Base-by-base conservation (phyloP, 2,888 invertebrate genomes). In the Pristionchus entomophagus region DNA sequence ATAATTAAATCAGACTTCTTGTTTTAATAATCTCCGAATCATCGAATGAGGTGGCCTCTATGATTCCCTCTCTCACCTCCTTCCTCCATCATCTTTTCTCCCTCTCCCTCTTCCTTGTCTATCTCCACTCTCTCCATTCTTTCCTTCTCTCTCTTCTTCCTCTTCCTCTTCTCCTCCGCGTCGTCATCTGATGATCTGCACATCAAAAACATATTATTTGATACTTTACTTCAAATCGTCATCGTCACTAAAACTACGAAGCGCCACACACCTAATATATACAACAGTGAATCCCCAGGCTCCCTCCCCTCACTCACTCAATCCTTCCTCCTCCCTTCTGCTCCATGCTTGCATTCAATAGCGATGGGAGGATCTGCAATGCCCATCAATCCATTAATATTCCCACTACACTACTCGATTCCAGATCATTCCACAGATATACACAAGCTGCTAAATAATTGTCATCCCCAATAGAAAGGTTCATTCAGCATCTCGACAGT, bases 281-380 rank as follows among this genome's bases (percentile, higher is more conserved):
- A 45, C 14, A 10, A 6, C 14, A 45, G 45, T 45, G 45, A 32
- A 6, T 32, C 10, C 62, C 0, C 59, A n/a, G n/a, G n/a, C 29
- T 1, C 26, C 12, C 3, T 32, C 62, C 32, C 32, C 65, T 35
- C 19, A 65, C 65, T 65, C 65, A 32, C 65, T 65, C 35, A 32
- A 32, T 65, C 65, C 35, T 65, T 65, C 73, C 73, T 45, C 73
- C 73, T 73, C 73, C 73, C 26, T 22, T 45, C 73, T 73, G 73
- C 3, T 73, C 73, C 73, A 73, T 73, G 10, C n/a, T 6, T 26
- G 73, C 14, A 19, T 69, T 69, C 35, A 29, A 35, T 32, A 35
- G 65, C 19, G 65, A 65, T 14, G 35, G 65, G 35, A 35, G 35
- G 2, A 35, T 22, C 65, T 65, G 35, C 32, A 32, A 62, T 32